Conservation (phyloP, 2,113 vertebrate species). For the Eurystomus gularis region DNA sequence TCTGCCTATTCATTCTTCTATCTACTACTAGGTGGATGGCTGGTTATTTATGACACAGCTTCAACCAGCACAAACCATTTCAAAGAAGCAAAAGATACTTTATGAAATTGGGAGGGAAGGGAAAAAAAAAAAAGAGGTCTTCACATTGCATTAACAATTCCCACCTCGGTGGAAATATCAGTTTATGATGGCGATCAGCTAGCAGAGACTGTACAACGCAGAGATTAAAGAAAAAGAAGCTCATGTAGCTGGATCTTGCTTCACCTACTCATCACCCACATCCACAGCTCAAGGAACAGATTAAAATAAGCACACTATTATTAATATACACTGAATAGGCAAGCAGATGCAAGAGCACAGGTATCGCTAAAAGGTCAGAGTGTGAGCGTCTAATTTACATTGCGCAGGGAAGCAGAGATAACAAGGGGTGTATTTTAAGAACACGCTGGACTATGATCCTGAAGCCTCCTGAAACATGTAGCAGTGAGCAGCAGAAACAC, state of each 20-base stretch:
- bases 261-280: not conserved
- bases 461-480: not conserved
- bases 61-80: not conserved
- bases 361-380: not conserved
- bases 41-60: not conserved
- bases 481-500: constrained; percentile 20
- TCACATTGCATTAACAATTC: not conserved
- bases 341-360: not conserved
- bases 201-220: not conserved
- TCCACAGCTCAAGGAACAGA: not conserved
- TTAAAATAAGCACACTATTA: not conserved
- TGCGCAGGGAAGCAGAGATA: not conserved
- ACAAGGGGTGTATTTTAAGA: not conserved
- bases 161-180: not conserved
- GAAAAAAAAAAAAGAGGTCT: not conserved
- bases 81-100: not conserved
- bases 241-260: not conserved
- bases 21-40: not conserved
- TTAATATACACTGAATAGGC: not conserved
- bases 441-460: not conserved
- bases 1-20: not conserved
- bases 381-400: not conserved
- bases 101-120: not conserved
- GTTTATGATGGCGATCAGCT: not conserved
- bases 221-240: not conserved